Conservation (phyloP, 2,797 vertebrate species). For the Trachops cirrhosus region DNA sequence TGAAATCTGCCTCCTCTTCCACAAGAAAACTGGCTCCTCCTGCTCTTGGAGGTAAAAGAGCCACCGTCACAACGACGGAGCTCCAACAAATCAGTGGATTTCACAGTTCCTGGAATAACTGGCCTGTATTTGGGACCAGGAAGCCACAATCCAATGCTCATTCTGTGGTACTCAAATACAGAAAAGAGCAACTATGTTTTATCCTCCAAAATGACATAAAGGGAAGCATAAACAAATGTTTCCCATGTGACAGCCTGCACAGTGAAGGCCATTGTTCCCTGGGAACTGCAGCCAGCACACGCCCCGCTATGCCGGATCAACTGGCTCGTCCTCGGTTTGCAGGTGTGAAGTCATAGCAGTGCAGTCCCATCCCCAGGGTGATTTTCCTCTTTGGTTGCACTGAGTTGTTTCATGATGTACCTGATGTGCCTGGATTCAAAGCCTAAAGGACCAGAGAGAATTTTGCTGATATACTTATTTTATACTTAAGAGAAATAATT, state of each 20-base stretch:
- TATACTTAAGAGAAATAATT: not conserved
- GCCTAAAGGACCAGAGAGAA: not conserved
- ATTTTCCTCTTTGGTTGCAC: slow-evolving; percentile 38
- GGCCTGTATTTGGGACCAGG: not conserved
- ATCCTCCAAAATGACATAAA: slow-evolving; percentile 48
- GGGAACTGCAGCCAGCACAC: slow-evolving; percentile 17
- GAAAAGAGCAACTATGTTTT: not conserved
- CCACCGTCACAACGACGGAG: not conserved
- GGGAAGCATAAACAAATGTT: slow-evolving; percentile 68
- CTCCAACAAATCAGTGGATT: not conserved
- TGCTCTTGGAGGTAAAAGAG: not conserved
- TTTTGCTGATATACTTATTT: not conserved
- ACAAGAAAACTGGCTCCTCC: slow-evolving; percentile 46
- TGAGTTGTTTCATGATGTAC: not conserved
- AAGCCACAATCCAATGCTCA: not conserved
- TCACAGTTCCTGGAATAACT: not conserved
- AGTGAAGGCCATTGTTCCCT: slow-evolving; percentile 63
- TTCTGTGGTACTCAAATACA: not conserved
- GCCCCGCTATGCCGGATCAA: slow-evolving; percentile 38
- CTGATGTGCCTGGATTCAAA: slow-evolving; percentile 7
- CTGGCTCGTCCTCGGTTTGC: slow-evolving; percentile 68
- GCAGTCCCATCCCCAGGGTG: slow-evolving; percentile 1
- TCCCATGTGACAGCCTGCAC: slow-evolving; percentile 52
- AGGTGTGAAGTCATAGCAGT: slow-evolving; percentile 53
- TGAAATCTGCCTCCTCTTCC: slow-evolving; percentile 50